These are phyloP conservation scores for Oostethus manadensis DNA, from an alignment of 2,113 vertebrate species.

Conservation along the genomic window DNA sequence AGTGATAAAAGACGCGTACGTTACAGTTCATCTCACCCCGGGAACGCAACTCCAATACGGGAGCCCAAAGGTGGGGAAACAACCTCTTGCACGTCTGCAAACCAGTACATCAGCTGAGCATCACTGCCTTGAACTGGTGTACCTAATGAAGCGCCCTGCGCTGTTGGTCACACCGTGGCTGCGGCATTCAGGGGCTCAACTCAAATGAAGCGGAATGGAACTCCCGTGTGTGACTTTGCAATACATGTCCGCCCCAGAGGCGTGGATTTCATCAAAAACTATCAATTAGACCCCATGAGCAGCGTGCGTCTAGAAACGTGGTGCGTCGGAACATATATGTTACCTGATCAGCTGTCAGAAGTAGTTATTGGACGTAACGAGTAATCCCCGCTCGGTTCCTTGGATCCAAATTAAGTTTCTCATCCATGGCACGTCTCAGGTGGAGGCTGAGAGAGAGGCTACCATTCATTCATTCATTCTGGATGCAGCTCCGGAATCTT, in stretches of 20 bases:
- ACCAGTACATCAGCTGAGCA: not conserved
- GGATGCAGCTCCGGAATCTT: slow-evolving; percentile 55
- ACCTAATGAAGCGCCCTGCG: slow-evolving; percentile 1
- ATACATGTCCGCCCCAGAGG: too few species aligned
- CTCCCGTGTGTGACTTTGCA: not conserved
- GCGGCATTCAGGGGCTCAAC: not conserved
- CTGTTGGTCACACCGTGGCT: slow-evolving; percentile 5
- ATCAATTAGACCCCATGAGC: slow-evolving; percentile 9
- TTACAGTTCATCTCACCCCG: too few species aligned
- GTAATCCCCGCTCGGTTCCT: slow-evolving; percentile 71
- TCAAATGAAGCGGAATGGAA: not conserved
- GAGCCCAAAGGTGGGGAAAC: too few species aligned
- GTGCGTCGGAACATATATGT: not conserved
- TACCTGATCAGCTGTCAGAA: slow-evolving; percentile 79
- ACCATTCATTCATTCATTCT: slow-evolving; percentile 60
- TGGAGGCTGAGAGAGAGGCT: slow-evolving; percentile 48
- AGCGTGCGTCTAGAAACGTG: slow-evolving; percentile 23
- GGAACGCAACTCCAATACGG: too few species aligned
- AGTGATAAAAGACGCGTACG: not conserved
- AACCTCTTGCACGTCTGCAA: not conserved
- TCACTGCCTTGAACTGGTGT: not conserved
- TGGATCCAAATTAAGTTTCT: slow-evolving; percentile 76
- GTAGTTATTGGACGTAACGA: slow-evolving; percentile 72
- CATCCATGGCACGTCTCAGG: slow-evolving; percentile 76
- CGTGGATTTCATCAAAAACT: not conserved